These are phyloP conservation scores for Mormyrops attenuatus DNA, from an alignment of 2,797 vertebrate species.

Conservation along the genomic window DNA sequence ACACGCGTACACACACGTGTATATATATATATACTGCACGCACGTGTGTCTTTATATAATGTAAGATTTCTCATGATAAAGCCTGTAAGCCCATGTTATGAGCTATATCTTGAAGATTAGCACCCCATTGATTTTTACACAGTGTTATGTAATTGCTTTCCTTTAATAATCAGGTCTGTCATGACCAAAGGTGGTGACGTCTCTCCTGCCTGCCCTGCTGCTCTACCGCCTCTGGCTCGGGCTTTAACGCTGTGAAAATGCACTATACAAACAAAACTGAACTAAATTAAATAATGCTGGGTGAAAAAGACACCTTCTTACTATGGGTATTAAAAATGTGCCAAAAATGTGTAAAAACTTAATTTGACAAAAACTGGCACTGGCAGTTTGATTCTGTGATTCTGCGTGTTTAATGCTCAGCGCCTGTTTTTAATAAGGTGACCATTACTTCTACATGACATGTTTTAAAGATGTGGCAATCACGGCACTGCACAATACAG, in stretches of 20 bases:
- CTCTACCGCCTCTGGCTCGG: not conserved
- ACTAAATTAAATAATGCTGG: not conserved
- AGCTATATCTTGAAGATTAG: not conserved
- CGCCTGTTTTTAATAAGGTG: not conserved
- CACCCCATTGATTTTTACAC: not conserved
- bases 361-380: not conserved
- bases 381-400: not conserved
- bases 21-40: not conserved
- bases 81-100: not conserved
- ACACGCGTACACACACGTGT: no score
- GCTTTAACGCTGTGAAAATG: not conserved
- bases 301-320: not conserved
- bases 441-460: not conserved
- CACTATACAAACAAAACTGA: not conserved
- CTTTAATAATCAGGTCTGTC: not conserved
- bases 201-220: not conserved
- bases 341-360: not conserved
- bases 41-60: not conserved
- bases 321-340: not conserved
- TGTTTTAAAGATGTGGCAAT: not conserved
- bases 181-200: not conserved
- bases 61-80: not conserved
- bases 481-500: not conserved
- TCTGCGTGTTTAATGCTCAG: not conserved
- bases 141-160: not conserved